Evolutionary conservation across 2,113 vertebrate species (phyloP).

Genomic region (Montifringilla adamsi): DNA sequence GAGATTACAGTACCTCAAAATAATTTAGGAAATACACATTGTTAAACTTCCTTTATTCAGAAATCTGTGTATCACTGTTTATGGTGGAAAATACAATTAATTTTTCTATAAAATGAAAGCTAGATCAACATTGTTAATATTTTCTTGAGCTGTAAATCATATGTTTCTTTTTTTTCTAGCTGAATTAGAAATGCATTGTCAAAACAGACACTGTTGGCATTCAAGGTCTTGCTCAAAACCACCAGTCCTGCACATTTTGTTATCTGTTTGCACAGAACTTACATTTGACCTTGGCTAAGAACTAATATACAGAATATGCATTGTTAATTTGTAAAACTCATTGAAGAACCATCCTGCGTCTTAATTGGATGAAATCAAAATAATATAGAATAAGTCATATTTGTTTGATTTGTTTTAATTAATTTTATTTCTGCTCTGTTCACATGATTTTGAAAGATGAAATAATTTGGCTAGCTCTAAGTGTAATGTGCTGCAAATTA

Average conservation of each 20-base stretch:
- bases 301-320: not conserved
- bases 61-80: not conserved
- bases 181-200: not conserved
- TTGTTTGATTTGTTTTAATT: not conserved
- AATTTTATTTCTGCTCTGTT: not conserved
- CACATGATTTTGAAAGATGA: not conserved
- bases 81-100: not conserved
- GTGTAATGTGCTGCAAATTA: not conserved
- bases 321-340: not conserved
- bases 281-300: not conserved
- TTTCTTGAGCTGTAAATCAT: not conserved
- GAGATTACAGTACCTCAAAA: not conserved
- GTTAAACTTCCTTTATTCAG: not conserved
- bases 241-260: not conserved
- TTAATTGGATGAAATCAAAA: not conserved
- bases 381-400: not conserved
- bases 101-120: not conserved
- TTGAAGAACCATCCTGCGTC: not conserved
- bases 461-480: not conserved
- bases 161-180: not conserved
- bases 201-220: not conserved
- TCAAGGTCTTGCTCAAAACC: not conserved
- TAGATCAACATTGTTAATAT: not conserved
- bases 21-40: not conserved
- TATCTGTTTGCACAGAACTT: not conserved